These are phyloP conservation scores for Anoplopoma fimbria DNA, from an alignment of 2,113 vertebrate species.

Conservation along the genomic window DNA sequence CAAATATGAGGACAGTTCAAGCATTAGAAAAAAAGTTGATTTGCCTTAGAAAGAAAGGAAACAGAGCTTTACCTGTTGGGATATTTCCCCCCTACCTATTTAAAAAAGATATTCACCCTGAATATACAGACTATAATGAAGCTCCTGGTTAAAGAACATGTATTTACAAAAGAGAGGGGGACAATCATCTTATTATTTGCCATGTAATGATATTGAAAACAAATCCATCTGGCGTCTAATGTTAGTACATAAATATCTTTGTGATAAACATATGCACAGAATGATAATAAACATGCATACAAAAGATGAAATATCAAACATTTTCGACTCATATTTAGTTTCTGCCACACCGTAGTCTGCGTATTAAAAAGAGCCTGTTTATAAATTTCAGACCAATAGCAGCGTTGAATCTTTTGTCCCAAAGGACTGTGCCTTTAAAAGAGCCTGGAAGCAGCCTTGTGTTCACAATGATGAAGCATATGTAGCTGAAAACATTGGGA, in stretches of 20 bases:
- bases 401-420: not conserved
- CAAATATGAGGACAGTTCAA: not conserved
- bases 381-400: not conserved
- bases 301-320: not conserved
- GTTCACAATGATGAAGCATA: not conserved
- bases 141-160: too few species aligned
- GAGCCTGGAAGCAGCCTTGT: not conserved
- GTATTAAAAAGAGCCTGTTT: not conserved
- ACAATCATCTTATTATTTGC: not conserved
- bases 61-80: too few species aligned
- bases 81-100: too few species aligned
- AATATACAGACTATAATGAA: too few species aligned
- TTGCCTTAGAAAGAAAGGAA: too few species aligned
- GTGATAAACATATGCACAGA: not conserved
- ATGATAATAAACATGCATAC: not conserved
- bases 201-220: not conserved
- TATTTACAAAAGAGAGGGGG: not conserved
- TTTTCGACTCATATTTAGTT: not conserved
- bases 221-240: not conserved
- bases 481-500: slow-evolving; percentile 5
- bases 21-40: too few species aligned
- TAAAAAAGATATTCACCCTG: too few species aligned
- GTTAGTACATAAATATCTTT: not conserved
- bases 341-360: not conserved
- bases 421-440: not conserved